phyloP scores from a whole-genome alignment of 35 echinoderm and acorn worm species.

The Patiria miniata region DNA sequence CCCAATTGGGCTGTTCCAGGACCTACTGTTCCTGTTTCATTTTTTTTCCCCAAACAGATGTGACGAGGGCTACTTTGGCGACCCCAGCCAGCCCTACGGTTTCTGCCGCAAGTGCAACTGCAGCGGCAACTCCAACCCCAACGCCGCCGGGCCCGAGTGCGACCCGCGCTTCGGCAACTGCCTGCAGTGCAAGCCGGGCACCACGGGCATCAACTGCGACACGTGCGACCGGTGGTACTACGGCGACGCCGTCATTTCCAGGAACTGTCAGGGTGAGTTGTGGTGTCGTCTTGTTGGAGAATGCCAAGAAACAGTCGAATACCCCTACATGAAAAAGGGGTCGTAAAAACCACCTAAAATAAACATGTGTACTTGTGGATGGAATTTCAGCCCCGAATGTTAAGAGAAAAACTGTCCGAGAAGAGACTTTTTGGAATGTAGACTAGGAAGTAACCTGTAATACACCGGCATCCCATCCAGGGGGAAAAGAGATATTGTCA shows the following conservation, averaged over 20 bases:
- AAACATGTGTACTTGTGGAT: too few relatives aligned
- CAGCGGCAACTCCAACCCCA: constrained; percentile 79
- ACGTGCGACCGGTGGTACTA: constrained; percentile 76
- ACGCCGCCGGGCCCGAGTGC: constrained; percentile 54
- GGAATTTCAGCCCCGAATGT: too few relatives aligned
- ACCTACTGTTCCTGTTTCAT: too few relatives aligned
- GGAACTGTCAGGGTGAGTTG: constrained; percentile 74
- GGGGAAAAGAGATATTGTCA: too few relatives aligned
- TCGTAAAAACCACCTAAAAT: too few relatives aligned
- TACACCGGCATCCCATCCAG: too few relatives aligned
- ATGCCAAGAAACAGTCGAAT: background rate
- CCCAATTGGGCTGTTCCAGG: too few relatives aligned
- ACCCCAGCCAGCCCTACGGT: constrained; percentile 57
- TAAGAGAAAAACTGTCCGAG: too few relatives aligned
- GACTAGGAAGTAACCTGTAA: too few relatives aligned
- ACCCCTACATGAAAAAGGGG: too few relatives aligned
- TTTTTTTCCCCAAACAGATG: constrained; percentile 59
- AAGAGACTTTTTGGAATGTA: too few relatives aligned
- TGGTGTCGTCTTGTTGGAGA: background rate
- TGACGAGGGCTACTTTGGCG: constrained; percentile 89
- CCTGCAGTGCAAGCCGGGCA: constrained; percentile 57
- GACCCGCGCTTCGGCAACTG: constrained; percentile 64
- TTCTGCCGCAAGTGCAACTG: constrained; percentile 73
- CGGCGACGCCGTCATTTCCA: constrained; percentile 66
- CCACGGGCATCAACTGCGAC: constrained; percentile 71